Evolutionary conservation across 2,113 vertebrate species (phyloP), one percentile per base, ranked within the genome.

Genomic region (Hassar affinis): DNA sequence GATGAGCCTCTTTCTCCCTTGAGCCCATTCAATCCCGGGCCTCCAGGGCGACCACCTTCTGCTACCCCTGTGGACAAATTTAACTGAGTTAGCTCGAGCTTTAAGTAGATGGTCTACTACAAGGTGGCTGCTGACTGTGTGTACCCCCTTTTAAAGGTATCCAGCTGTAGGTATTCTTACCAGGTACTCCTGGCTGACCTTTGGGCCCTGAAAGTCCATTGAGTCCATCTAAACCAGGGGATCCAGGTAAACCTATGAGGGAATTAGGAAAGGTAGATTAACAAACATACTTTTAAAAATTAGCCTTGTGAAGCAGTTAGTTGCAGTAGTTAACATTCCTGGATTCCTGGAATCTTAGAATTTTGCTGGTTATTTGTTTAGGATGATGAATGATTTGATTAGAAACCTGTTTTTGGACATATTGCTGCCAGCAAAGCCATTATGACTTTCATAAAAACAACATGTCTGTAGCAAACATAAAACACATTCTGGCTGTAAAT

Each of bases 161-260:
- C 52, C 35, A 84, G 30, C 27, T 78, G 27, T 33, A 33, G 3
- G 57, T 27, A 66, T 62, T 84, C 77, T 93, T 91, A 95, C 98
- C 98, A 94, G 94, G 95, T n/a, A 93, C 95, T 91, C 98, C 98
- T 80, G 92, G 85, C 54, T 92, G 91, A 0, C 97, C 98, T 86
- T 95, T 98, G 10, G 96, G 94, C 88, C 98, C 98, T 77, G 89
- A 94, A 74, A 99, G 95, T 30, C 97, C 98, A 88, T 99, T 97
- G 9, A 99, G 93, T 89, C 97, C 97, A 85, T 93, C 93, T 89
- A 99, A 92, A 87, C 98, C 98, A 42, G 95, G 93, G 68, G 91
- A 75, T 80, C 98, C 98, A 35, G 90, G 71, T 72, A 94, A 94
- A 81, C 98, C 98, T 99, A 83, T 59, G 87, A 38, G 27, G 71